Evolutionary conservation across 1,140 invertebrate genomes (phyloP).

Genomic region (Eupeodes corollae): DNA sequence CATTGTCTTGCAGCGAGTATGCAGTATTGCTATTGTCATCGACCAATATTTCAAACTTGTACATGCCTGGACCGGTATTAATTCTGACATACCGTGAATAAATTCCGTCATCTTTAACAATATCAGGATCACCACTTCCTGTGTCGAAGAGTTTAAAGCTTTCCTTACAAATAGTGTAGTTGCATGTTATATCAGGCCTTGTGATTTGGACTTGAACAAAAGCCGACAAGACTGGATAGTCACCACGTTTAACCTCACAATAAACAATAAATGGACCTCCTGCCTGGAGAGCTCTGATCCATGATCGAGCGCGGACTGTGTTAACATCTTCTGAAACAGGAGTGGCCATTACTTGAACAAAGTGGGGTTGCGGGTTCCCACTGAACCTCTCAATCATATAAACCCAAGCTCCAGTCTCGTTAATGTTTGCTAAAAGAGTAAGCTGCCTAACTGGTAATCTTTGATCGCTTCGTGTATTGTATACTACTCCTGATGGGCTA

Average conservation of each 20-base stretch:
- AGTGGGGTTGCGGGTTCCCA: constrained; percentile 47
- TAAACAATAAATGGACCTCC: constrained; percentile 38
- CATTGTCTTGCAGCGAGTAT: constrained; percentile 23
- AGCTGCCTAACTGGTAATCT: constrained; percentile 41
- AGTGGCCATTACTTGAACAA: constrained; percentile 42
- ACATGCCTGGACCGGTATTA: constrained; percentile 34
- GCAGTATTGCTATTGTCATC: constrained; percentile 42
- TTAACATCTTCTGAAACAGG: constrained; percentile 31
- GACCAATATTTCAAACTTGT: constrained; percentile 41
- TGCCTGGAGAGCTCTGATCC: constrained; percentile 27
- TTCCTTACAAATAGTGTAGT: constrained; percentile 27
- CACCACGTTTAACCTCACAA: constrained; percentile 43
- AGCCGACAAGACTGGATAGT: constrained; percentile 41
- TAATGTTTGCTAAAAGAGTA: constrained; percentile 40
- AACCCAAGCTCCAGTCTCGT: constrained; percentile 46
- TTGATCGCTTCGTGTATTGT: constrained; percentile 35
- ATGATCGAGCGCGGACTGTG: constrained; percentile 36
- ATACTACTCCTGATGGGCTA: constrained; percentile 39
- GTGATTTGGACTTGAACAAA: constrained; percentile 42
- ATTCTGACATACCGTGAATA: constrained; percentile 50
- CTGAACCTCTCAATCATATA: constrained; percentile 45
- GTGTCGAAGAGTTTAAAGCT: constrained; percentile 46
- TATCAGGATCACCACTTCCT: constrained; percentile 53
- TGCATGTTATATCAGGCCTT: constrained; percentile 22
- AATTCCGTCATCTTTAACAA: constrained; percentile 52